Base-by-base conservation (phyloP, 1,140 invertebrate genomes). In the Bombyx mandarina region DNA sequence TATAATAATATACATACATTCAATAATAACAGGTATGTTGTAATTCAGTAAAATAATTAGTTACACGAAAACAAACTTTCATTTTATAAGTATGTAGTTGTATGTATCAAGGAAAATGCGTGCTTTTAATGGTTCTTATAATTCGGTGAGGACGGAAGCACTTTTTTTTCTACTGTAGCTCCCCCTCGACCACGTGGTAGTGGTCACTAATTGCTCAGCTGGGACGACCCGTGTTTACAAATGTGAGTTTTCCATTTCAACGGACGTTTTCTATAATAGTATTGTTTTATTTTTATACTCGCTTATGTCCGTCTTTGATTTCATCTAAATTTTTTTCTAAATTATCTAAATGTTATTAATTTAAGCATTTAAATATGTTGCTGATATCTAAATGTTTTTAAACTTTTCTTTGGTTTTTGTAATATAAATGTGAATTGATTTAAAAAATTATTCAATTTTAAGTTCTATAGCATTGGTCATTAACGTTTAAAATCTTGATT, bases 131-230 rank as follows among this genome's bases (percentile, higher is more conserved):
- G 18, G 22, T 51, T 58, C 55, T 52, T 53, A 64, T 66, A 65
- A 69, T 73, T 68, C 66, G 57, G 66, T 62, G 53, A 62, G 63
- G 59, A 65, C 61, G 57, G 60, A 66, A 59, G 67, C 63, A 64
- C 60, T 59, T 67, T 79, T 78, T 78, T 77, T 75, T 46, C 57
- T 61, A 45, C 72, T 75, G 76, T 74, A 75, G 71, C 77, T 82
- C 80, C 81, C 82, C 81, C 66, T 35, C 73, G 65, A 69, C 71
- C 81, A 83, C 81, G 77, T 82, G 74, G 74, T 69, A 69, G 26
- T 51, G 52, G 73, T 58, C 69, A 71, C 77, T 86, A 86, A 86
- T 86, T 86, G 71, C 76, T 81, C 83, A 86, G 83, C 83, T 86
- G 83, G 74, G 76, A 76, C 75, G 57, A 62, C 69, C 60, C 56